Percentiles rank a stretch among this genome's conserved stretches.
Conservation (phyloP, 2,797 vertebrate genomes). For the Otolemur crassicaudatus region DNA sequence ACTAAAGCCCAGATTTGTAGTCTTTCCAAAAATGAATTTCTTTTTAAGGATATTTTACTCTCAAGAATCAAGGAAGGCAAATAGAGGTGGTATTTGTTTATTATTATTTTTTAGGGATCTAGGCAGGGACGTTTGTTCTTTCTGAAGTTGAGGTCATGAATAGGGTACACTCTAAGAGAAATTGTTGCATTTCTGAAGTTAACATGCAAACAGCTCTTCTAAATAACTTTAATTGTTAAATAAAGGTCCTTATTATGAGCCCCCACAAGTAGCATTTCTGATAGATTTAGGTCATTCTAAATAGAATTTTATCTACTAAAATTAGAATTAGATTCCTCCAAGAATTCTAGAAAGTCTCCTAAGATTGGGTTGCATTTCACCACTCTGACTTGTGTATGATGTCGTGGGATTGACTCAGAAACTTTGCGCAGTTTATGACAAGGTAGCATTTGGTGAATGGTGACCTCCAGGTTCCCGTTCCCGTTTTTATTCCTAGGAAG, state of each 20-base stretch:
- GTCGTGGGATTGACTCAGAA: neutral
- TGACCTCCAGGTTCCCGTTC: neutral
- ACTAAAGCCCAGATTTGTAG: neutral
- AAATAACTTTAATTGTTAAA: neutral
- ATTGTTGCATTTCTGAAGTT: neutral
- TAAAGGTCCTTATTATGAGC: slow-evolving; percentile 14
- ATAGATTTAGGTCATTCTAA: slow-evolving; percentile 38
- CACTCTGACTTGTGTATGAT: neutral
- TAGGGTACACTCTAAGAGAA: neutral
- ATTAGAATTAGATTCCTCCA: slow-evolving; percentile 37
- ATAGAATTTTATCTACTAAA: slow-evolving; percentile 5
- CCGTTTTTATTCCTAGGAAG: slow-evolving; percentile 16
- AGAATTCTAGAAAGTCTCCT: neutral
- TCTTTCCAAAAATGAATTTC: neutral
- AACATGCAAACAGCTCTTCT: neutral
- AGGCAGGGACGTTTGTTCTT: neutral
- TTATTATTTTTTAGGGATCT: neutral
- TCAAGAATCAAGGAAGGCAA: neutral
- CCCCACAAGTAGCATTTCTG: slow-evolving; percentile 41
- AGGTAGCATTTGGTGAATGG: neutral
- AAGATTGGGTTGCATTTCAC: neutral
- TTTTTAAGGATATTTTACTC: neutral
- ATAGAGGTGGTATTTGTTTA: neutral
- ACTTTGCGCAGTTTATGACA: neutral
- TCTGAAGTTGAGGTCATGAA: neutral